These are phyloP conservation scores for Triplophysa siluroides DNA, from an alignment of 2,113 vertebrate species.

Conservation along the genomic window DNA sequence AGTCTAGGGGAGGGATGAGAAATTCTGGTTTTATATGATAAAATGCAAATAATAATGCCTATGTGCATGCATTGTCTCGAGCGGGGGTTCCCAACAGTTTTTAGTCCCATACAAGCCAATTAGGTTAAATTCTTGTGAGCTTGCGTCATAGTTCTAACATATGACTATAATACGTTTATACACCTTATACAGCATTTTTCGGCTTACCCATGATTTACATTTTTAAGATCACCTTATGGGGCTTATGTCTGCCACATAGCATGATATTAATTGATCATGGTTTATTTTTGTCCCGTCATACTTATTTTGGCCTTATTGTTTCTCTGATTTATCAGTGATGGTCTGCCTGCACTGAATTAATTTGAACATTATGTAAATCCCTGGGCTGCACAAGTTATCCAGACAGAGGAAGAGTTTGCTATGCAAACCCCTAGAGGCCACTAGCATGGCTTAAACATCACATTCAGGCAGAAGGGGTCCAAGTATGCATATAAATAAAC, in stretches of 20 bases:
- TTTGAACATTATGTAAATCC: constrained; percentile 64
- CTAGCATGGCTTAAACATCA: constrained; percentile 40
- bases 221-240: not conserved
- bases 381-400: constrained; percentile 56
- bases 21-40: too few species aligned
- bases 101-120: too few species aligned
- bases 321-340: constrained; percentile 62
- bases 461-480: constrained; percentile 11
- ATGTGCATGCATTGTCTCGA: too few species aligned
- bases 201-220: not conserved
- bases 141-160: too few species aligned
- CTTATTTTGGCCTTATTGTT: not conserved
- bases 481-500: constrained; percentile 14
- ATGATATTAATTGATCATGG: not conserved
- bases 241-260: not conserved
- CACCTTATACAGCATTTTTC: too few species aligned
- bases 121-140: too few species aligned
- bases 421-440: constrained; percentile 33
- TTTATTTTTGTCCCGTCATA: not conserved
- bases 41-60: too few species aligned
- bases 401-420: constrained; percentile 41
- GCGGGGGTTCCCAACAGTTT: too few species aligned
- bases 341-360: constrained; percentile 60
- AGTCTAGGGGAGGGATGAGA: not conserved
- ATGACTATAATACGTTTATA: too few species aligned